Conservation (phyloP, 2,113 vertebrate species). For the Hyperopisus bebe region DNA sequence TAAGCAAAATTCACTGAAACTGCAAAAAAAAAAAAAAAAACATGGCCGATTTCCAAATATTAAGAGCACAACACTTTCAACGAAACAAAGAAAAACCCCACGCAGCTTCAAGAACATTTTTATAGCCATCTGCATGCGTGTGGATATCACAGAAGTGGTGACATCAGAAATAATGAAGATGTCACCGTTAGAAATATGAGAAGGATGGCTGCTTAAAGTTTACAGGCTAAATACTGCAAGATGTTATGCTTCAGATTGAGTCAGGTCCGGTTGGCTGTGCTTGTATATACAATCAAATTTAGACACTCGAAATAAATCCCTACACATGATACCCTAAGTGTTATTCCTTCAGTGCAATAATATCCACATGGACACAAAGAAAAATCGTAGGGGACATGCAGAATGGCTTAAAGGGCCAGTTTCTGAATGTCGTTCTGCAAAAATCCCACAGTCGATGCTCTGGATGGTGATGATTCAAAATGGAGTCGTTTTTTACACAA, state of each 20-base stretch:
- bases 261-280: conserved; percentile 16
- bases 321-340: conserved; percentile 16
- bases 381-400: background rate
- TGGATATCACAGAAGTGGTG: conserved; percentile 5
- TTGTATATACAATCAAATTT: conserved; percentile 30
- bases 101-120: background rate
- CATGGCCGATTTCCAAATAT: background rate
- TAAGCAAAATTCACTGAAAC: background rate
- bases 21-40: background rate
- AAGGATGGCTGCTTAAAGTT: conserved; percentile 36
- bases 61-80: conserved; percentile 12
- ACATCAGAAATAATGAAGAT: background rate
- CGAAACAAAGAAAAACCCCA: background rate
- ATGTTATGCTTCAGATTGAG: conserved; percentile 50
- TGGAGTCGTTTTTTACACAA: background rate
- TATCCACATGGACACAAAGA: conserved; percentile 40
- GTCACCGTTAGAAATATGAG: background rate
- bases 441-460: background rate
- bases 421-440: background rate
- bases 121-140: conserved; percentile 10
- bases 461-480: background rate
- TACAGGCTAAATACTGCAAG: conserved; percentile 63
- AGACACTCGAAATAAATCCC: conserved; percentile 1
- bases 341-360: conserved; percentile 50
- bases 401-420: background rate